Base-by-base conservation (phyloP, 2,797 vertebrate genomes). In the Notoglanidium macrostoma region DNA sequence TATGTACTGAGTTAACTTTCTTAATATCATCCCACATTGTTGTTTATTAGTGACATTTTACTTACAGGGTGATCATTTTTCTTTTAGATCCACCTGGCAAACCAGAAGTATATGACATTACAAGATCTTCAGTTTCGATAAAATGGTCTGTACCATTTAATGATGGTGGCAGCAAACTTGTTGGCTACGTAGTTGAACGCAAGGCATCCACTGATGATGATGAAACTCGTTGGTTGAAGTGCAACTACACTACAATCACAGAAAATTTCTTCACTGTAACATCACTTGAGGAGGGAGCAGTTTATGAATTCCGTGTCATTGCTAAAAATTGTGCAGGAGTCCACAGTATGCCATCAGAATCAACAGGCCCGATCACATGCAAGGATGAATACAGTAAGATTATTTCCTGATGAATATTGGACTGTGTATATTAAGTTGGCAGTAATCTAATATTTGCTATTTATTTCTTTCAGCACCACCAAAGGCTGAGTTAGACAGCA, bases 331-430 rank as follows among this genome's bases (percentile, higher is more conserved):
- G 96, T 26, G 96, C 97, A 51, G 98, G 98, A 1, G 97, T 99
- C 46, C 97, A 99, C 90, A 99, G 98, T 73, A 93, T 94, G 68
- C 97, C 98, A 67, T 99, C 98, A n/a, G 96, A 97, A 95, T 94
- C 97, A 6, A 99, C 97, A 10, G 98, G 98, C 90, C 95, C 97
- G 1, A 93, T 99, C 85, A 97, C 97, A 88, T 99, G 98, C 96
- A 97, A 96, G 93, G 98, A 99, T 89, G 98, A 99, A 96, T 99
- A 98, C 77, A 96, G 98, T 99, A 96, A 96, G 97, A 92, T 84
- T 21, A 17, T 46, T 82, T 81, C 4, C 21, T 87, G 29, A 29
- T 26, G 40, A 26, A 54, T 84, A 79, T 51, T 55, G 6, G 2
- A 49, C 40, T 80, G 12, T 55, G 3, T 54, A 12, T 65, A 6